phyloP scores from a whole-genome alignment of 2,113 vertebrate species.

The Burhinus oedicnemus region DNA sequence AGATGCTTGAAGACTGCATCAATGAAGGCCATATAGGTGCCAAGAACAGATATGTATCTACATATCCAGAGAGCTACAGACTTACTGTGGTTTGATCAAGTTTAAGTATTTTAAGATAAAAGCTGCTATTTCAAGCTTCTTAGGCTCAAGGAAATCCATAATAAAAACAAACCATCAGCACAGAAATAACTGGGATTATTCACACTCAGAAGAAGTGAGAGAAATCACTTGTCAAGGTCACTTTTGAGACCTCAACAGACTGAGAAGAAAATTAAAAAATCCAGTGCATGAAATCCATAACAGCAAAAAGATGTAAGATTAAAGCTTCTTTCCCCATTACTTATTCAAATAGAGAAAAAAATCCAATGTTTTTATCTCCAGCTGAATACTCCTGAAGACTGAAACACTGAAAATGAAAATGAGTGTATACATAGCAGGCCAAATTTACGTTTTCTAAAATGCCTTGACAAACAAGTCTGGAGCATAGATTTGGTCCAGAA shows the following conservation, averaged over 20 bases:
- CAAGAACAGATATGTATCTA: neutral
- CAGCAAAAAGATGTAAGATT: neutral
- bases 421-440: neutral
- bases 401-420: neutral
- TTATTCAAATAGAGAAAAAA: neutral
- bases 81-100: neutral
- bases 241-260: neutral
- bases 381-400: neutral
- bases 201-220: conserved; percentile 14
- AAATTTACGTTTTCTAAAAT: neutral
- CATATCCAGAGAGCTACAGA: conserved; percentile 3
- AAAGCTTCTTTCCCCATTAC: neutral
- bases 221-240: conserved; percentile 36
- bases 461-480: neutral
- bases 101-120: conserved; percentile 48
- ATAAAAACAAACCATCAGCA: conserved; percentile 35
- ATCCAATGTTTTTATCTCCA: neutral
- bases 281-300: neutral
- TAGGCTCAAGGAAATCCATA: conserved; percentile 25
- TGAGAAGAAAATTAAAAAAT: conserved; percentile 18
- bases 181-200: conserved; percentile 46
- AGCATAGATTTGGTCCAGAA: neutral
- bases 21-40: neutral
- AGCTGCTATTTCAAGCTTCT: conserved; percentile 27
- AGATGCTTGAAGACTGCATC: neutral